Percentiles rank a stretch among this genome's conserved stretches.
phyloP scores from a whole-genome alignment of 2,888 invertebrate genomes.

The Fragum fragum region DNA sequence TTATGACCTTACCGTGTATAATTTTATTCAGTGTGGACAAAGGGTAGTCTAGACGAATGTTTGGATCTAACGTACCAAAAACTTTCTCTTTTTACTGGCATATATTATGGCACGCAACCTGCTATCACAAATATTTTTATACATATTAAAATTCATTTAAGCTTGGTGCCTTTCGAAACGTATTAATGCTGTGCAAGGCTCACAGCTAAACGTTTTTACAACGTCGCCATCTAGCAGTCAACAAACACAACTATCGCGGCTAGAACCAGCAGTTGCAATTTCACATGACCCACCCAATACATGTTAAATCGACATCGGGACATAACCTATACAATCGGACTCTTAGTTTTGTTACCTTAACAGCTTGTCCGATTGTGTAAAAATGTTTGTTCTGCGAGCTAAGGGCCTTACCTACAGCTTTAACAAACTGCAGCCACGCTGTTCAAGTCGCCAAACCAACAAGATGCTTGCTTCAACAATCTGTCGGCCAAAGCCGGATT shows the following conservation, averaged over 20 bases:
- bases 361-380: no score
- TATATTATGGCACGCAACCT: neutral
- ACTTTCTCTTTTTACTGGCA: neutral
- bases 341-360: no score
- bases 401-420: no score
- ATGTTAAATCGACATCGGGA: neutral
- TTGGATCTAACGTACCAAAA: neutral
- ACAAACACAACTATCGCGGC: no score
- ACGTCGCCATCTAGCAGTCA: neutral
- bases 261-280: neutral
- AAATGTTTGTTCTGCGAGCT: no score
- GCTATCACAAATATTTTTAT: neutral
- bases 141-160: no score
- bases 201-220: neutral
- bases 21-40: neutral
- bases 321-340: neutral
- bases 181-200: no score
- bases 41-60: neutral
- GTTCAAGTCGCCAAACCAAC: no score
- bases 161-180: neutral
- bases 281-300: neutral
- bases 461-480: no score
- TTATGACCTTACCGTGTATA: no score
- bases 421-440: no score
- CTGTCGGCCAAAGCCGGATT: no score